Base-by-base conservation (phyloP, 2,113 vertebrate species). In the Azemiops feae region DNA sequence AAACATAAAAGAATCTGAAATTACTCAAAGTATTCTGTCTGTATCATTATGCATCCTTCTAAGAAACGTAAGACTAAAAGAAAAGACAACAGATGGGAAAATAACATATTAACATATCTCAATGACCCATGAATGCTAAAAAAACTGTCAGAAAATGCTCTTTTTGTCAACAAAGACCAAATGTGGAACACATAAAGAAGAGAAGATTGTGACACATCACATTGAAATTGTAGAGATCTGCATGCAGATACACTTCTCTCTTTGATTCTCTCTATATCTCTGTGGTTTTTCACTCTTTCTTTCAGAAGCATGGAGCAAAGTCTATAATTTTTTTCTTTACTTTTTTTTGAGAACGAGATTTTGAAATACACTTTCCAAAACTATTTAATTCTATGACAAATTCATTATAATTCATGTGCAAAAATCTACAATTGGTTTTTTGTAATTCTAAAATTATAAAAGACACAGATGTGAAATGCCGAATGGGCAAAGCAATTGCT, bases 61-160 rank as follows among this genome's bases (percentile, higher is more conserved):
- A 57, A 60, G 60, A 39, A 64, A 43, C 47, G n/a, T 47, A 55
- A 90, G 30, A 53, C 81, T 12, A 64, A 89, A 89, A 53, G 23
- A 60, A 85, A 89, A 64, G 45, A 60, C 81, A 87, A 69, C 89
- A 93, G 89, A 93, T 93, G 92, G 92, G 64, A 60, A 93, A 93
- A 93, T 90, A 47, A 45, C 89, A 93, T 90, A 93, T 64, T 90
- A 43, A 90, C 74, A 87, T 87, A 86, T 34, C 57, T 87, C 55
- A 87, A 87, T 90, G 81, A 90, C 89, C 89, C 92, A 92, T 89
- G 85, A 89, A 89, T 69, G 57, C 92, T 85, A 89, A 57, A 9
- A 47, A 34, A 20, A 89, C 60, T 89, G 87, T n/a, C 87, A 85
- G 87, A 85, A 92, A 89, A 39, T 58, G 39, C 81, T 93, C 45